Percentiles rank a stretch among this genome's conserved stretches.
phyloP scores from a whole-genome alignment of 2,888 invertebrate species.

The Labia minor region DNA sequence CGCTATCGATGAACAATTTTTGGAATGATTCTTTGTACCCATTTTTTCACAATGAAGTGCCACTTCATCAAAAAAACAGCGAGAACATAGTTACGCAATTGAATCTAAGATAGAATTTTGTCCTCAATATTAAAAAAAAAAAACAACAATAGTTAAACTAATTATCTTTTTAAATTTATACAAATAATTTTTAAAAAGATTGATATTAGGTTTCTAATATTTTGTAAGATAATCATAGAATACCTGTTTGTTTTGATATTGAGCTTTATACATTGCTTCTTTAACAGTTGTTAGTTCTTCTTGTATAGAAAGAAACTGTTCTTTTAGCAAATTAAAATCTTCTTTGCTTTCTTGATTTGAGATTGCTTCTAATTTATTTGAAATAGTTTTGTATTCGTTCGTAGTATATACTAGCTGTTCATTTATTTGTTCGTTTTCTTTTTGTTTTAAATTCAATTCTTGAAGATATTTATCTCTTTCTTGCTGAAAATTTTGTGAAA shows the following conservation, averaged over 20 bases:
- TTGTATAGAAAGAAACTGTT: background rate
- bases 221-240: too few species aligned
- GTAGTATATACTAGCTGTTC: background rate
- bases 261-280: constrained; percentile 34
- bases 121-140: too few species aligned
- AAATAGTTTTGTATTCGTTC: constrained; percentile 31
- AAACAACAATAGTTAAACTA: too few species aligned
- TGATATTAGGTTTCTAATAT: too few species aligned
- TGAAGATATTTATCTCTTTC: background rate
- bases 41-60: too few species aligned
- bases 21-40: too few species aligned
- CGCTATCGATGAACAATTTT: too few species aligned
- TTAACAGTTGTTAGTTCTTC: constrained; percentile 43
- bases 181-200: too few species aligned
- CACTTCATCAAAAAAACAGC: too few species aligned
- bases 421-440: background rate
- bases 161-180: too few species aligned
- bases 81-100: too few species aligned
- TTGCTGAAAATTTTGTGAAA: background rate
- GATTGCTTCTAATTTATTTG: constrained; percentile 33
- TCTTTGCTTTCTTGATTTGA: constrained; percentile 41
- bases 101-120: too few species aligned
- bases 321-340: constrained; percentile 15
- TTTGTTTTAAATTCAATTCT: background rate
- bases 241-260: constrained; percentile 1